phyloP scores from a whole-genome alignment of 2,888 invertebrate species.

The Heliconius cydno region DNA sequence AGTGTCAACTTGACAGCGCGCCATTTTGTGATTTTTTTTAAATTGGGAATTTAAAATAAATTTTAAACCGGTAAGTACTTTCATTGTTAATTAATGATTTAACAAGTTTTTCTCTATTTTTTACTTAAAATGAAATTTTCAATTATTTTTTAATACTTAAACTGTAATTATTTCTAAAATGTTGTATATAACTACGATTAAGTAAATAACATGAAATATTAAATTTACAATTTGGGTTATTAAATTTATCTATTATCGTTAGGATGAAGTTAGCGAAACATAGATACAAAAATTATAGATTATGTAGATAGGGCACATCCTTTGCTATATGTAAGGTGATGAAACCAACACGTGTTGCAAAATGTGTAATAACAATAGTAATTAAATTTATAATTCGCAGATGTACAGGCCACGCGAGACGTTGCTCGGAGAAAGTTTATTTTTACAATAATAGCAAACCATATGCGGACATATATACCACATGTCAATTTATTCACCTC shows the following conservation, averaged over 20 bases:
- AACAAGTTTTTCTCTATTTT: not conserved
- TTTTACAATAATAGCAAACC: conserved; percentile 81
- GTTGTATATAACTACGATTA: not conserved
- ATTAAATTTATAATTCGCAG: conserved; percentile 80
- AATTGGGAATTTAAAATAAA: conserved; percentile 45
- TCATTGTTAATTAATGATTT: not conserved
- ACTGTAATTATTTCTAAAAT: not conserved
- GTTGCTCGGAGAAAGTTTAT: conserved; percentile 80
- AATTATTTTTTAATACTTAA: not conserved
- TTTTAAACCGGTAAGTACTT: conserved; percentile 37
- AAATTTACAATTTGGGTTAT: not conserved
- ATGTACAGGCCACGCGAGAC: conserved; percentile 76
- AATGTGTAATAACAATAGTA: conserved; percentile 65
- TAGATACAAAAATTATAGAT: too few species aligned
- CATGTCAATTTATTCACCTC: conserved; percentile 73
- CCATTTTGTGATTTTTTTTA: conserved; percentile 56
- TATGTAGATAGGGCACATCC: not conserved
- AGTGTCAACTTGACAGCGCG: conserved; percentile 69
- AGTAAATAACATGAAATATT: not conserved
- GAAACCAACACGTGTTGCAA: conserved; percentile 67
- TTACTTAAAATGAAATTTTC: not conserved
- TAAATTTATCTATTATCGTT: not conserved
- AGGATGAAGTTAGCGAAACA: too few species aligned
- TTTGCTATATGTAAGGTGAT: conserved; percentile 53
- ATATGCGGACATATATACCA: conserved; percentile 76